Evolutionary conservation across 2,888 invertebrate species (phyloP).

Genomic region (Uropetala carovei): DNA sequence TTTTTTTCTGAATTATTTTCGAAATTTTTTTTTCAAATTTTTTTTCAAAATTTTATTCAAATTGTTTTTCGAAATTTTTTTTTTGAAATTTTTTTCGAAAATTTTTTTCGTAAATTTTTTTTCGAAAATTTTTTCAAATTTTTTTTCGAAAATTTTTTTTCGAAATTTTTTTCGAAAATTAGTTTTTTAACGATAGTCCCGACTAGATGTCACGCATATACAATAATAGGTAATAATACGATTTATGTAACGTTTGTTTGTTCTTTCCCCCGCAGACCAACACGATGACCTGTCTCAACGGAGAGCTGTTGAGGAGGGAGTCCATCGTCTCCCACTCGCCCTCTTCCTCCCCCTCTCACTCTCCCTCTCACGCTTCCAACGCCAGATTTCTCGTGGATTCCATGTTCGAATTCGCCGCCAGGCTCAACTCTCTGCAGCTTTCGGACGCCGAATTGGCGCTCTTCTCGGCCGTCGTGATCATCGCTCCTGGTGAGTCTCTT

Average conservation of each 20-base stretch:
- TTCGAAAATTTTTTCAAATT: no score
- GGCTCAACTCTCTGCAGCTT: conserved; percentile 93
- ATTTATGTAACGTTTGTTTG: no score
- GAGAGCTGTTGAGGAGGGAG: conserved; percentile 95
- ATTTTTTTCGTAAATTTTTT: no score
- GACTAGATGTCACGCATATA: no score
- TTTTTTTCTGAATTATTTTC: no score
- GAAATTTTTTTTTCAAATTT: no score
- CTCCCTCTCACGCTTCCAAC: conserved; percentile 79
- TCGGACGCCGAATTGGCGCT: conserved; percentile 96
- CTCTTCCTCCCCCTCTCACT: background rate
- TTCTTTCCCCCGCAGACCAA: conserved; percentile 78
- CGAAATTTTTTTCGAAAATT: no score
- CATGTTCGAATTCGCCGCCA: conserved; percentile 98
- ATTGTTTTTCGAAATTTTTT: no score
- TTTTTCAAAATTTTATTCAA: no score
- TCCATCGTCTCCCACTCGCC: conserved; percentile 81
- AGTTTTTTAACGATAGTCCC: no score
- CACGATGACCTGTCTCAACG: conserved; percentile 98
- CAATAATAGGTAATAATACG: background rate
- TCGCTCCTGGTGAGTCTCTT: conserved; percentile 87
- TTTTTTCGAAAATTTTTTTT: no score
- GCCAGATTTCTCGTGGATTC: conserved; percentile 98
- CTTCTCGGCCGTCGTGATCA: conserved; percentile 96
- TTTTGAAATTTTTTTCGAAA: no score